phyloP scores from a whole-genome alignment of 2,797 vertebrate genomes.

The Prionace glauca region DNA sequence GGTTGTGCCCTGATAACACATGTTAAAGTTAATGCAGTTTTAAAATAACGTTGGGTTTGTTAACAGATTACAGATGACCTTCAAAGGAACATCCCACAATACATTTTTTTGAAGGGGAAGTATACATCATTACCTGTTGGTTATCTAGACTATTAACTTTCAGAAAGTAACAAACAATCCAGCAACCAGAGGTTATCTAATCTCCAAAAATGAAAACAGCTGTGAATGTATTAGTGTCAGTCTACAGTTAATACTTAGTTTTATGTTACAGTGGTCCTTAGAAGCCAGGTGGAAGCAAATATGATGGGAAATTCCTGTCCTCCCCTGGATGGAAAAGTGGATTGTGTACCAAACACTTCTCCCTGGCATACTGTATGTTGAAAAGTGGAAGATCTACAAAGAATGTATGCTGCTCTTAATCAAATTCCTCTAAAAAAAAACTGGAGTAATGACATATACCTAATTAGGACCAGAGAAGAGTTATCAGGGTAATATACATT shows the following conservation, averaged over 20 bases:
- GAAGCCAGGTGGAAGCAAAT: neutral
- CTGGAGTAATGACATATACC: neutral
- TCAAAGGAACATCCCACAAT: neutral
- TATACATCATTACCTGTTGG: neutral
- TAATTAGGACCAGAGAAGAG: neutral
- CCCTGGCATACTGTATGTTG: neutral
- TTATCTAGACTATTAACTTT: constrained; percentile 1
- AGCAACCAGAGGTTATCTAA: neutral
- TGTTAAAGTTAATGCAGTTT: neutral
- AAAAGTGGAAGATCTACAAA: neutral
- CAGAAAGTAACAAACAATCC: neutral
- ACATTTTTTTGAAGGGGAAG: neutral
- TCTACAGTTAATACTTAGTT: neutral
- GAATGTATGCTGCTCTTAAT: neutral
- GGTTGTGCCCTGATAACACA: neutral
- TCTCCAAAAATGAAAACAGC: neutral
- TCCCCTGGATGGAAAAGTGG: neutral
- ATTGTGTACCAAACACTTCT: neutral
- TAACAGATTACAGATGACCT: neutral
- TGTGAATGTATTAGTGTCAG: neutral
- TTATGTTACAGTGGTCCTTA: neutral
- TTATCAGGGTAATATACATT: neutral
- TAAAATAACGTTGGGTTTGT: neutral
- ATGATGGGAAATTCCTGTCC: neutral
- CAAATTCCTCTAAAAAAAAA: neutral